Conservation (phyloP, 2,797 vertebrate species). For the Onychomys arenicola region DNA sequence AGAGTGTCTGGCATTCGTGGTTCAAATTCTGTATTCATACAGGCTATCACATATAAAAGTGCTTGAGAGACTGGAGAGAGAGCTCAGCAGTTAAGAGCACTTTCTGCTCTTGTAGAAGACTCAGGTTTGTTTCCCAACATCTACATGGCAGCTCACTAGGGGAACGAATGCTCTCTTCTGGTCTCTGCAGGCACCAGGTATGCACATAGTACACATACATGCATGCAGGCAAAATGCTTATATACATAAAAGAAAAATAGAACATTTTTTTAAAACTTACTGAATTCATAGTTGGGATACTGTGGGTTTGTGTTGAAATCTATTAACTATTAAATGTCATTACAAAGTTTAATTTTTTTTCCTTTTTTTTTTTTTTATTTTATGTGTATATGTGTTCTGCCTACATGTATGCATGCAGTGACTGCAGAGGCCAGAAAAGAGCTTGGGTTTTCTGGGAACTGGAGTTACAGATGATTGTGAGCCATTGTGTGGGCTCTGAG, state of each 20-base stretch:
- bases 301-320: background rate
- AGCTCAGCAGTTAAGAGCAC: background rate
- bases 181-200: background rate
- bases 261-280: too few species aligned
- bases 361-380: background rate
- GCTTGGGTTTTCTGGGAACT: background rate
- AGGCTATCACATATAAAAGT: background rate
- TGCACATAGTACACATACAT: background rate
- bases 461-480: background rate
- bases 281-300: background rate
- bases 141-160: background rate
- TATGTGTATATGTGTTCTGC: background rate
- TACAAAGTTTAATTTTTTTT: background rate
- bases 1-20: background rate
- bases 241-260: background rate
- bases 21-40: background rate
- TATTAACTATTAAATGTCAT: slow-evolving; percentile 2
- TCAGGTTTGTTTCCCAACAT: background rate
- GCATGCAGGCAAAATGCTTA: background rate
- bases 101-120: background rate
- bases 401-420: background rate
- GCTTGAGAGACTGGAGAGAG: background rate
- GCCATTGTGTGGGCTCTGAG: background rate
- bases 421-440: background rate
- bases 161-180: background rate